These are phyloP conservation scores for Megaceryle torquata DNA, from an alignment of 2,113 vertebrate species.

Conservation along the genomic window DNA sequence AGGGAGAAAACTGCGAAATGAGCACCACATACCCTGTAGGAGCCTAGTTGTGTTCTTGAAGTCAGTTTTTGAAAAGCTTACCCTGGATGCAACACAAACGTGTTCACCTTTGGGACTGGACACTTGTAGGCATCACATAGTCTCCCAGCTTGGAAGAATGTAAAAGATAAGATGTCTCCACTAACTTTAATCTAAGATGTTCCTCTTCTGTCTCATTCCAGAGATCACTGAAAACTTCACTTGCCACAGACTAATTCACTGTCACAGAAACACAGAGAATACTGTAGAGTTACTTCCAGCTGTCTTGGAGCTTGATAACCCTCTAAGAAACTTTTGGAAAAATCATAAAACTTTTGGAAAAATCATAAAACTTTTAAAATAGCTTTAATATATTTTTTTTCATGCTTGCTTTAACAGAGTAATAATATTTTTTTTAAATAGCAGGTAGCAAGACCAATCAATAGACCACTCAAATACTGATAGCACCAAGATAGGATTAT, in stretches of 20 bases:
- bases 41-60: background rate
- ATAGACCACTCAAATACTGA: conserved; percentile 59
- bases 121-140: background rate
- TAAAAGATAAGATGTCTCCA: background rate
- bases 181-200: background rate
- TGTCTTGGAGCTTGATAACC: conserved; percentile 20
- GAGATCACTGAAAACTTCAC: background rate
- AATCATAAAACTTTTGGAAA: conserved; percentile 43
- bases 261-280: conserved; percentile 34
- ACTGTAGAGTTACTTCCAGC: conserved; percentile 34
- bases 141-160: background rate
- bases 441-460: conserved; percentile 31
- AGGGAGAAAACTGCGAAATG: background rate
- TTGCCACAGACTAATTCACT: conserved; percentile 21
- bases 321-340: conserved; percentile 55
- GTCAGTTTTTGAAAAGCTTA: background rate
- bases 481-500: conserved; percentile 23
- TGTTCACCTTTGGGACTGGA: background rate
- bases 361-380: conserved; percentile 32
- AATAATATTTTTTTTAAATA: conserved; percentile 61
- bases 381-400: conserved; percentile 59
- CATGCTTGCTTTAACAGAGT: conserved; percentile 41
- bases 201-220: background rate
- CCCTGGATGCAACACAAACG: background rate
- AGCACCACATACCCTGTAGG: background rate